Evolutionary conservation across 1,140 invertebrate species (phyloP), one percentile per base, ranked within the genome.

Genomic region (Hirudo medicinalis): DNA sequence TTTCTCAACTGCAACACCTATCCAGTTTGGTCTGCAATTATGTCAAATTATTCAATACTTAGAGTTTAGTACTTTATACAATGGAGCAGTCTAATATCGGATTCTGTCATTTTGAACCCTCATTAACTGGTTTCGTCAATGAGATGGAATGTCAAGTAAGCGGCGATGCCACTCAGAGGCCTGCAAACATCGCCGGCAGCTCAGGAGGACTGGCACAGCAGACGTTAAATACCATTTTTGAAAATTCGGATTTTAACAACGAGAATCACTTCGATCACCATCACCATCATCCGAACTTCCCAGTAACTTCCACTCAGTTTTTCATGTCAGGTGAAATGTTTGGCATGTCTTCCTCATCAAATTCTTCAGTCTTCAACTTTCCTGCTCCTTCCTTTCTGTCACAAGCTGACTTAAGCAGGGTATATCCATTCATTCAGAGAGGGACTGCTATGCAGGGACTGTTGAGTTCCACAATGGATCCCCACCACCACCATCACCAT

Each of bases 401-500:
- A 32, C 57, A 63, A 63, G 57, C 57, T 63, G 57, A 63, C 29
- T 63, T 63, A 63, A 63, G 22, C 22, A 63, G 57, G 29, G 57
- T 63, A 32, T 63, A 63, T 63, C 57, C 57, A 63, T 63, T 63
- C 19, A 63, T 63, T 32, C 57, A 63, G 57, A 63, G 57, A 63
- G 57, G 57, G 19, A 25, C 57, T 22, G 57, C 57, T 32, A 63
- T 63, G 29, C 29, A 25, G 57, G 57, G 43, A 1, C 43, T 49
- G 43, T 49, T 49, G 43, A 49, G 43, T 49, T 49, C 43, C 43
- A 49, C 43, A 0, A 49, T 49, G 43, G 43, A 49, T 49, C 43
- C 43, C 15, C 43, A 49, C 13, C 43, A 49, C 43, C 43, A 49
- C 43, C 43, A 49, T 13, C 43, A 49, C 13, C 43, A 63, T 63